Base-by-base conservation (phyloP, 1,140 invertebrate species). In the Hydropsyche tenuis region DNA sequence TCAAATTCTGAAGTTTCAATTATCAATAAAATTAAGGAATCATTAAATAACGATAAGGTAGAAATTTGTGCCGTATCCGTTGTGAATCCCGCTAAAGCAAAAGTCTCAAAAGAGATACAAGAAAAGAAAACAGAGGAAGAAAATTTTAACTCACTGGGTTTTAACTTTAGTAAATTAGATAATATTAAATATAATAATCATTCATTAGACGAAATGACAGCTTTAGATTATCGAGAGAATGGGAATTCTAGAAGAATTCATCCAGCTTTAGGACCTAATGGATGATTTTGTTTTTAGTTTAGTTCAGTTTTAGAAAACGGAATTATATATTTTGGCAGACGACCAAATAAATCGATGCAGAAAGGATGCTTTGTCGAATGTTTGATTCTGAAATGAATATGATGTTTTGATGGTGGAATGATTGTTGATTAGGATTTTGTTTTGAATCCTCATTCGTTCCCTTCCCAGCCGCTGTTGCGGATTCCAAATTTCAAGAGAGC, bases 1-100 rank as follows among this genome's bases (percentile, higher is more conserved):
- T 77, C 73, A 27, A 77, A 77, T 73, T 77, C 76, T 12, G 73
- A 77, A 69, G 63, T 77, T 43, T 66, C 76, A 6, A 75, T 65
- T 46, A 20, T 73, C 3, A 77, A 77, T 45, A 72, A 65, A 69
- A 56, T 75, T 1, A 74, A 77, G 27, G 65, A 75, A 46, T 62
- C 63, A 62, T 42, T 65, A 51, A 76, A 68, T 18, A 60, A 72
- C 37, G 72, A 73, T n/a, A 65, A 72, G 42, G 65, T 68, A 42
- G 68, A 51, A 46, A 72, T 53, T 63, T 75, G 23, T 64, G 73
- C 73, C 22, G 5, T 18, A 56, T 73, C 65, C 22, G 56, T 51
- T 30, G 27, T 66, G 30, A 70, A 64, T 68, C 18, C 56, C 25
- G 25, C 11, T 14, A 23, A 60, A 60, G 27, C 25, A 22, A 56